A percentile compares a stretch with the other conserved stretches of the same genome.
Evolutionary conservation across 2,888 invertebrate species (phyloP).

Genomic region (Dorcus parallelipipedus): DNA sequence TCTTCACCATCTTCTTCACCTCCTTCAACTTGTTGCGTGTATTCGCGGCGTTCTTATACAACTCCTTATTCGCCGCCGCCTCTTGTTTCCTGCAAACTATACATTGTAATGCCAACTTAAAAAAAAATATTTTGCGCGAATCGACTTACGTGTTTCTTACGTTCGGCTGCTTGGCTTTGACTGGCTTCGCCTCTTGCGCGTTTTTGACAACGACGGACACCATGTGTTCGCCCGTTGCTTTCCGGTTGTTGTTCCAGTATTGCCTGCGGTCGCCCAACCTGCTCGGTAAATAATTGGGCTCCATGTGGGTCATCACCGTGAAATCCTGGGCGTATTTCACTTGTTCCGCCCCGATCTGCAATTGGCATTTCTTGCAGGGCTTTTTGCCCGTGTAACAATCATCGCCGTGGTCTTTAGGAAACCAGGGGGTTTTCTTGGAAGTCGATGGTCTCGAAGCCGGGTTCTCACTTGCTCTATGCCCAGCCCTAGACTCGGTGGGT

Average conservation of each 20-base stretch:
- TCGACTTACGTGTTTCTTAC: no score
- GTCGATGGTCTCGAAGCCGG: not conserved
- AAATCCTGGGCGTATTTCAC: not conserved
- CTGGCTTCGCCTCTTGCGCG: no score
- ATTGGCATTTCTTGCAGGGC: constrained; percentile 8
- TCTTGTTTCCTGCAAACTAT: not conserved
- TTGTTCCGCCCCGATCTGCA: constrained; percentile 4
- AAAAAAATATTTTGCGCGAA: no score
- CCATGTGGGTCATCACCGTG: not conserved
- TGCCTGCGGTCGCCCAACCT: not conserved
- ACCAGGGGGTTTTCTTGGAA: not conserved
- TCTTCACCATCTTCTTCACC: constrained; percentile 9
- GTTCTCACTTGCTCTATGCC: not conserved
- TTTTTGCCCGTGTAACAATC: constrained; percentile 6
- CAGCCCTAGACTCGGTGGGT: not conserved
- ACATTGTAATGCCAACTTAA: no score
- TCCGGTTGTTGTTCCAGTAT: constrained; percentile 4
- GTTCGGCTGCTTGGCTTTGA: no score
- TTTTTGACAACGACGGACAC: not conserved
- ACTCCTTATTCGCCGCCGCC: not conserved
- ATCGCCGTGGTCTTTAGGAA: constrained; percentile 15
- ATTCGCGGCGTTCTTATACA: constrained; percentile 8
- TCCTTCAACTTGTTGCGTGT: constrained; percentile 15
- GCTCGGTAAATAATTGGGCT: not conserved
- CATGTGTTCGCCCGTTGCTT: constrained; percentile 4